Evolutionary conservation across 2,797 vertebrate species (phyloP), one percentile per base, ranked within the genome.

Genomic region (Tangara arthus): DNA sequence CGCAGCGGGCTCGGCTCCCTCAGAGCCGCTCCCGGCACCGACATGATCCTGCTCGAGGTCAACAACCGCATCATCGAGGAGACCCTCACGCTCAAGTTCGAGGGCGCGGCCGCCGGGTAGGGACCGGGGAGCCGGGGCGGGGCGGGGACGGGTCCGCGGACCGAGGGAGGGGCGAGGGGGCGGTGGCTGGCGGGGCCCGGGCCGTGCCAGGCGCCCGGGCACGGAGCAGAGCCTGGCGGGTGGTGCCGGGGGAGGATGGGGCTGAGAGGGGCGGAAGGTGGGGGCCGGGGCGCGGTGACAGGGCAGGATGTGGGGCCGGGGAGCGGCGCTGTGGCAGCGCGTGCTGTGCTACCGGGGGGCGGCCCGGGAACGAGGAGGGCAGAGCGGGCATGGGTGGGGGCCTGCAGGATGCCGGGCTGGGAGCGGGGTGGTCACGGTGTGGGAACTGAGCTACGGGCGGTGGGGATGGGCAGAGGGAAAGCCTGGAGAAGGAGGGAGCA

Each of bases 31-130:
- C 95, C 95, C 92, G 94, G 95, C 73, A 80, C 96, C 98, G 97
- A 96, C 97, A 99, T 99, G 99, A 99, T 99, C 98, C 98, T 99
- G 98, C 98, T 99, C 98, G 99, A 99, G 98, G 99, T 99, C 95
- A 99, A 99, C 96, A 99, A 99, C 98, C 99, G 99, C 92, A 99
- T 99, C 94, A 99, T 99, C 93, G 99, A 99, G 97, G 99, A 99
- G 98, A 99, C 99, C 95, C 98, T 99, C 96, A 91, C 98, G 94
- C 97, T 99, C 94, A 99, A 99, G 98, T 99, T 99, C 96, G 99
- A 99, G 96, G 98, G 99, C 97, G 99, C 99, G 66, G 98, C 98
- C 77, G 98, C 98, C 90, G 99, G 99, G 99, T 99, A 98, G 98
- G 99, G 81, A 39, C 32, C 8, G 12, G 26, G 27, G 15, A 12